phyloP scores from a whole-genome alignment of 2,888 invertebrate species.

The Clitarchus hookeri region DNA sequence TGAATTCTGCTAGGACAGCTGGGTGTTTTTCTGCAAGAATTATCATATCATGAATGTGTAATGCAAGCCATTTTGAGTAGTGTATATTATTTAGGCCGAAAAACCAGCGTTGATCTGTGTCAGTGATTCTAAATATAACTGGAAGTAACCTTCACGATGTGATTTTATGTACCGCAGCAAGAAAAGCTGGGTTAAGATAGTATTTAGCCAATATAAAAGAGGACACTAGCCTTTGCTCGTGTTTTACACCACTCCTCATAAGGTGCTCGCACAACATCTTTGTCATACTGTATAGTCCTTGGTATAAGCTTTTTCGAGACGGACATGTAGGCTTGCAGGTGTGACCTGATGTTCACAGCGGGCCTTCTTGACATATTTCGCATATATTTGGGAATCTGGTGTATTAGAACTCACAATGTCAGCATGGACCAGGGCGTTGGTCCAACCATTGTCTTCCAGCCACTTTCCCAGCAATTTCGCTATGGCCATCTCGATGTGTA shows the following conservation, averaged over 20 bases:
- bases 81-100: slow-evolving; percentile 31
- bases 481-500: slow-evolving; percentile 30
- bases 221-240: neutral
- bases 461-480: slow-evolving; percentile 16
- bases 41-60: slow-evolving; percentile 16
- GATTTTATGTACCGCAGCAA: slow-evolving; percentile 17
- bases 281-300: neutral
- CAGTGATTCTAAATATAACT: slow-evolving; percentile 32
- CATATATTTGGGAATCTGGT: slow-evolving; percentile 16
- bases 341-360: slow-evolving; percentile 28
- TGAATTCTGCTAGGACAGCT: neutral
- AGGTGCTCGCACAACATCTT: neutral
- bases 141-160: slow-evolving; percentile 11
- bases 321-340: neutral
- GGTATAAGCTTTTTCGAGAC: slow-evolving; percentile 15
- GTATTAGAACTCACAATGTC: slow-evolving; percentile 20
- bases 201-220: slow-evolving; percentile 20
- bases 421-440: slow-evolving; percentile 16
- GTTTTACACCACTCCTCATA: slow-evolving; percentile 5
- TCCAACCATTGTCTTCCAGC: slow-evolving; percentile 26
- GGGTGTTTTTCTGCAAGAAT: slow-evolving; percentile 8
- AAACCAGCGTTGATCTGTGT: slow-evolving; percentile 30
- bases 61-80: slow-evolving; percentile 33
- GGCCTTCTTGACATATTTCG: neutral
- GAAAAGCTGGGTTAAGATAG: neutral